A percentile compares a stretch with the other conserved stretches of the same genome.
phyloP scores from a whole-genome alignment of 1,140 invertebrate genomes.

The Ceratoteleas bidentatus region DNA sequence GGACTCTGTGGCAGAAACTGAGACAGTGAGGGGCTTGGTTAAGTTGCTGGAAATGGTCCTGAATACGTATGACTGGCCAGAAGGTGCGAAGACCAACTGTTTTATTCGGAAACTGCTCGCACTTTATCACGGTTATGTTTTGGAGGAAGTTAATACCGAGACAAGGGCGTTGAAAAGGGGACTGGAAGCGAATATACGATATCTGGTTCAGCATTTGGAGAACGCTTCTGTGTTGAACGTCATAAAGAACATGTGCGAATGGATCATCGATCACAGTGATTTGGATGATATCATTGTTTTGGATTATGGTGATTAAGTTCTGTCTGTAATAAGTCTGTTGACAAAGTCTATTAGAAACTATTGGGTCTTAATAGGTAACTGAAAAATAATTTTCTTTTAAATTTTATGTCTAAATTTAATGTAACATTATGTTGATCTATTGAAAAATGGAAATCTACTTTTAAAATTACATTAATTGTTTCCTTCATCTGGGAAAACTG shows the following conservation, averaged over 20 bases:
- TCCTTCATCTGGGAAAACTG: no score
- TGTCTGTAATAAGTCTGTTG: no score
- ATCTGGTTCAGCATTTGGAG: constrained; percentile 74
- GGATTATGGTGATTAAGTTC: constrained; percentile 75
- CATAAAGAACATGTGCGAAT: constrained; percentile 75
- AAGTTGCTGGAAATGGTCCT: constrained; percentile 80
- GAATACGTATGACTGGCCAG: constrained; percentile 79
- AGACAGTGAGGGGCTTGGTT: constrained; percentile 65
- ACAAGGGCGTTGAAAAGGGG: constrained; percentile 61
- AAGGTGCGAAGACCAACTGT: constrained; percentile 69
- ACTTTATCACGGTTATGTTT: constrained; percentile 79
- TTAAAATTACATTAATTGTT: no score
- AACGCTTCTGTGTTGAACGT: constrained; percentile 76
- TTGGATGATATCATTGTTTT: constrained; percentile 74
- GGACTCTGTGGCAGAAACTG: constrained; percentile 15
- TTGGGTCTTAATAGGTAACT: no score
- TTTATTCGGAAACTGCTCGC: constrained; percentile 78
- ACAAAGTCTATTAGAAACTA: neutral
- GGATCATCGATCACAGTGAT: constrained; percentile 71
- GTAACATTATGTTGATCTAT: no score
- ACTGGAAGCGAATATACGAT: constrained; percentile 78
- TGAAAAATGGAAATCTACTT: no score
- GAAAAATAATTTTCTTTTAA: neutral
- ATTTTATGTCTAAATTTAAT: no score
- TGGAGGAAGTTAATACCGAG: constrained; percentile 55